Base-by-base conservation (phyloP, 2,888 invertebrate species). In the Piscicola geometra region DNA sequence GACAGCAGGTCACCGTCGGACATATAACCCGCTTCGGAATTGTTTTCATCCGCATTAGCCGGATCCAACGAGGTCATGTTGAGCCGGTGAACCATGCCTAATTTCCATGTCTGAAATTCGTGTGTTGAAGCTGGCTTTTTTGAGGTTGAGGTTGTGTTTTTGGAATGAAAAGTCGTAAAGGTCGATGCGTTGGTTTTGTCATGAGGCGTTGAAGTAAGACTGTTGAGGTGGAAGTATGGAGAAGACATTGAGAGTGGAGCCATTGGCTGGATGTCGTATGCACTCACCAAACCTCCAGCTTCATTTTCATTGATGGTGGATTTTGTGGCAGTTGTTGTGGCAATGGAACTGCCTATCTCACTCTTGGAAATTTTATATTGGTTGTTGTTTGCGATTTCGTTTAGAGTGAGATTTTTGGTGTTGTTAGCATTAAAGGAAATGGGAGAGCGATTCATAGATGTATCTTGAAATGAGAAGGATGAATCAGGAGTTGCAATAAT, bases 241-340 rank as follows among this genome's bases (percentile, higher is more conserved):
- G 73, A 30, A 0, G 73, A 60, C 73, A 73, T 73, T 3, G 52
- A 18, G 18, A 73, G 3, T 3, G 73, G 73, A 70, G 70, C 70
- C 73, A 73, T 73, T 15, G 73, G 73, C 35, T 73, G 30, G 64
- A 73, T 73, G 73, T 73, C 73, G 28, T 35, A 73, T n/a, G 73
- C 73, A 36, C 73, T 73, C 35, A 73, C 35, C 33, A 35, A 3
- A 28, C 30, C 18, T 9, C 30, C 35, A 32, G 3, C 33, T 3
- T 33, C 5, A 9, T 67, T 67, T 33, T 30, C 35, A 35, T 67
- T 67, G 9, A 2, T 2, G 30, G 21, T 3, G 2, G 9, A 32
- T 30, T 67, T 67, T 3, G 12, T 33, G 33, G 3, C 30, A 9
- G 18, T 3, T 28, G 32, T 15, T 5, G 18, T 67, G 32, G 3